Evolutionary conservation across 2,113 vertebrate genomes (phyloP).

Genomic region (Opisthocomus hoazin): DNA sequence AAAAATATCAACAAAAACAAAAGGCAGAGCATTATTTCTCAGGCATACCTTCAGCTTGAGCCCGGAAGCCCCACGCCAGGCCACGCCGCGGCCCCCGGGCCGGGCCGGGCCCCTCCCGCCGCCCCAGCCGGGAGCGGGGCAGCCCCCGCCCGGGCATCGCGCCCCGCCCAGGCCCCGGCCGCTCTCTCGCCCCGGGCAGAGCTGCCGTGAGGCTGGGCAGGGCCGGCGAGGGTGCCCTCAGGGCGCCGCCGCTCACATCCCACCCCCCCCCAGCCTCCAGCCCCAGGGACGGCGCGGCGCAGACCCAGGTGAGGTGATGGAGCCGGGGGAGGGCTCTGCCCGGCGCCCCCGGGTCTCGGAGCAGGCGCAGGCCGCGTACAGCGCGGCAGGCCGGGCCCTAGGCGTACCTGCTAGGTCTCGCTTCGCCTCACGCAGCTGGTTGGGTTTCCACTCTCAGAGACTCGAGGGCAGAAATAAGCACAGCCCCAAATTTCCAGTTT

Average conservation of each 20-base stretch:
- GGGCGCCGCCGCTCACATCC: background rate
- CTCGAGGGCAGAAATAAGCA: background rate
- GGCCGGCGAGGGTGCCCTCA: accelerated
- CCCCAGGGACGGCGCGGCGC: accelerated
- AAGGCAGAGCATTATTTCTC: background rate
- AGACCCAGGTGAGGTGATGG: background rate
- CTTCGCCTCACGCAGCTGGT: accelerated
- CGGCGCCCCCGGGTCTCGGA: accelerated
- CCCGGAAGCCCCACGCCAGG: accelerated
- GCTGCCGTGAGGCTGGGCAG: too few relatives aligned
- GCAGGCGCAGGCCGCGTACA: accelerated
- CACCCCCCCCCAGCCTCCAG: too few relatives aligned
- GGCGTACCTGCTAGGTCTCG: accelerated
- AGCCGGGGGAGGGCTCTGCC: too few relatives aligned
- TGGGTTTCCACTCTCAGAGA: accelerated
- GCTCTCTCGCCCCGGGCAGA: accelerated
- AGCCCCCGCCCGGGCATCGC: accelerated
- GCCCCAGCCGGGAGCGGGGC: too few relatives aligned
- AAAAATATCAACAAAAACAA: too few relatives aligned
- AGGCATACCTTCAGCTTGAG: accelerated
- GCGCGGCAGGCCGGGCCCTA: accelerated
- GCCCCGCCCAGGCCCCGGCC: too few relatives aligned
- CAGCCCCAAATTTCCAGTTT: background rate
- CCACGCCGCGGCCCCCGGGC: accelerated
- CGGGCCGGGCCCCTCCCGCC: accelerated